Evolutionary conservation across 1,140 invertebrate species (phyloP).

Genomic region (Drosophila virilis): DNA sequence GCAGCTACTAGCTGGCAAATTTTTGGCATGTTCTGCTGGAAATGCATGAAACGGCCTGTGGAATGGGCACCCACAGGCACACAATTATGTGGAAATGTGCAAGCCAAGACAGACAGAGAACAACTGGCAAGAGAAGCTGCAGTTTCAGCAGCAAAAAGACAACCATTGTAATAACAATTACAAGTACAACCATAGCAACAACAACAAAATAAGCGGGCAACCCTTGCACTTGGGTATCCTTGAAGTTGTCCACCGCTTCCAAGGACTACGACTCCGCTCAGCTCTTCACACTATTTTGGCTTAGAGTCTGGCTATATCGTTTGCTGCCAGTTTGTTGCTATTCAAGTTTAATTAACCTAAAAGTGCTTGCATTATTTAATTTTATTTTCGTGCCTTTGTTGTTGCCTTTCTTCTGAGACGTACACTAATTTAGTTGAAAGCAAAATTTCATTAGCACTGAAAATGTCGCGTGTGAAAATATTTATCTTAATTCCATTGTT

Average conservation of each 20-base stretch:
- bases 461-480: slow-evolving; percentile 79
- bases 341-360: slow-evolving; percentile 82
- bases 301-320: slow-evolving; percentile 54
- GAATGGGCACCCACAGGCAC: slow-evolving; percentile 59
- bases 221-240: slow-evolving; percentile 37
- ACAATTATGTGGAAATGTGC: slow-evolving; percentile 78
- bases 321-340: slow-evolving; percentile 71
- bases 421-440: slow-evolving; percentile 78
- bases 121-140: slow-evolving; percentile 27
- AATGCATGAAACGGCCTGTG: slow-evolving; percentile 42
- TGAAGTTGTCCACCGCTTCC: slow-evolving; percentile 11
- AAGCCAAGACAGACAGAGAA: slow-evolving; percentile 51
- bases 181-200: slow-evolving; percentile 39
- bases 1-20: slow-evolving; percentile 1
- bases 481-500: slow-evolving; percentile 72
- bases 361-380: slow-evolving; percentile 82
- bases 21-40: slow-evolving; percentile 57
- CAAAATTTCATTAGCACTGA: slow-evolving; percentile 79
- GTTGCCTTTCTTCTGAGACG: slow-evolving; percentile 24
- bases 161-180: slow-evolving; percentile 80
- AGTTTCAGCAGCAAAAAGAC: slow-evolving; percentile 55
- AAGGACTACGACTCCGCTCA: slow-evolving; percentile 8
- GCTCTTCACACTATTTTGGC: slow-evolving; percentile 53
- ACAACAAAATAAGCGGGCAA: slow-evolving; percentile 3
- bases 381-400: slow-evolving; percentile 71